Conservation (phyloP, 1,140 invertebrate species). For the Ruditapes philippinarum region DNA sequence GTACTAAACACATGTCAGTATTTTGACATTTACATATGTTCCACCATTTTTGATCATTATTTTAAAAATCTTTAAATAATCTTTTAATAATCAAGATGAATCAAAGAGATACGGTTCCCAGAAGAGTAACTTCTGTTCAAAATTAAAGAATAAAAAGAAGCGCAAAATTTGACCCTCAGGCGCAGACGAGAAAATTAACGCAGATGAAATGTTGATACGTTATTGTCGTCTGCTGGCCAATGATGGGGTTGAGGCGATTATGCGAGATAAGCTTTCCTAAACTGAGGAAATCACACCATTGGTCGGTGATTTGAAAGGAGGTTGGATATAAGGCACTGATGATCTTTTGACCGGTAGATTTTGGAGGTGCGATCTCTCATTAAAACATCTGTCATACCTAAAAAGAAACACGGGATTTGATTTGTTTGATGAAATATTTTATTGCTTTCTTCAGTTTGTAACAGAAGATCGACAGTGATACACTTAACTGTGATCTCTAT, state of each 20-base stretch:
- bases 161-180: conserved; percentile 37
- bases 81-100: conserved; percentile 36
- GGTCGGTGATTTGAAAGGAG: conserved; percentile 17
- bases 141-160: conserved; percentile 26
- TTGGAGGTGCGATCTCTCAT: conserved; percentile 40
- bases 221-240: conserved; percentile 11
- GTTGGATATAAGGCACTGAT: conserved; percentile 52
- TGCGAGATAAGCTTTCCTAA: conserved; percentile 20
- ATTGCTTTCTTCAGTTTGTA: background rate
- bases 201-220: conserved; percentile 52
- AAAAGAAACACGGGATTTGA: background rate
- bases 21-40: conserved; percentile 64
- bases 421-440: conserved; percentile 30
- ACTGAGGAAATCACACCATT: conserved; percentile 60
- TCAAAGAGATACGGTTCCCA: conserved; percentile 4
- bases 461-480: background rate
- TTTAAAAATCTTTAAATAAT: conserved; percentile 43
- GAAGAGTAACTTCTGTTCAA: conserved; percentile 24
- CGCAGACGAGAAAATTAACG: conserved; percentile 52
- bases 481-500: too few species aligned
- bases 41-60: background rate
- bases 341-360: conserved; percentile 34
- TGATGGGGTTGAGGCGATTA: conserved; percentile 37
- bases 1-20: background rate
- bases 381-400: conserved; percentile 54